A percentile compares a stretch with the other conserved stretches of the same genome.
Conservation (phyloP, 2,888 invertebrate genomes). For the Diarsia brunnea region DNA sequence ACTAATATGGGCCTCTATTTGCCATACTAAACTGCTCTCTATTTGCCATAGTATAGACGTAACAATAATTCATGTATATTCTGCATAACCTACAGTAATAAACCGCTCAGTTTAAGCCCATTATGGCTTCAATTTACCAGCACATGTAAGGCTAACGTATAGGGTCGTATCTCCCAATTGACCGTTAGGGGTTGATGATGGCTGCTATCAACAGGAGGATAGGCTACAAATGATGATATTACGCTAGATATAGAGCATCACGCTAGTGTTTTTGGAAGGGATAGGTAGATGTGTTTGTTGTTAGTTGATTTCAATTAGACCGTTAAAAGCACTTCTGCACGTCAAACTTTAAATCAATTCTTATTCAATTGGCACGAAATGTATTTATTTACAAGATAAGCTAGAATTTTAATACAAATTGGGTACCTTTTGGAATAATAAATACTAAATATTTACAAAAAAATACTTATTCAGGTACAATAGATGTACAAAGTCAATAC, state of each 20-base stretch:
- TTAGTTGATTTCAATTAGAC: background rate
- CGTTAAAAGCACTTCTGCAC: background rate
- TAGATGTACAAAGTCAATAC: too few relatives aligned
- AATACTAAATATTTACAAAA: too few relatives aligned
- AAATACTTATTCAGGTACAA: too few relatives aligned
- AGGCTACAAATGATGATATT: constrained; percentile 12
- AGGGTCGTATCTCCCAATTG: constrained; percentile 47
- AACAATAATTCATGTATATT: background rate
- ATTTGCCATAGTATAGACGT: background rate
- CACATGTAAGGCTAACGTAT: constrained; percentile 18
- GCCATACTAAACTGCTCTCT: background rate
- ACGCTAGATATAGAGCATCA: background rate
- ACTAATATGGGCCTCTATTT: background rate
- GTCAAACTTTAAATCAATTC: background rate
- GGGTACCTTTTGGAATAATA: too few relatives aligned
- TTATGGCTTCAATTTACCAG: constrained; percentile 44
- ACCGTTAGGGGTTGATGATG: constrained; percentile 19
- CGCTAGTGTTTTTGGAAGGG: accelerated
- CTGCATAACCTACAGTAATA: constrained; percentile 9
- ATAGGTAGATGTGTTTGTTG: background rate
- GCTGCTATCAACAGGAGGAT: constrained; percentile 25
- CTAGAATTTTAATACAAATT: too few relatives aligned
- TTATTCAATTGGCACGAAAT: too few relatives aligned
- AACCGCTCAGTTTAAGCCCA: constrained; percentile 37
- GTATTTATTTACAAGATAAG: too few relatives aligned